These are phyloP conservation scores for Agrilus mali DNA, from an alignment of 2,888 invertebrate genomes.

Conservation along the genomic window DNA sequence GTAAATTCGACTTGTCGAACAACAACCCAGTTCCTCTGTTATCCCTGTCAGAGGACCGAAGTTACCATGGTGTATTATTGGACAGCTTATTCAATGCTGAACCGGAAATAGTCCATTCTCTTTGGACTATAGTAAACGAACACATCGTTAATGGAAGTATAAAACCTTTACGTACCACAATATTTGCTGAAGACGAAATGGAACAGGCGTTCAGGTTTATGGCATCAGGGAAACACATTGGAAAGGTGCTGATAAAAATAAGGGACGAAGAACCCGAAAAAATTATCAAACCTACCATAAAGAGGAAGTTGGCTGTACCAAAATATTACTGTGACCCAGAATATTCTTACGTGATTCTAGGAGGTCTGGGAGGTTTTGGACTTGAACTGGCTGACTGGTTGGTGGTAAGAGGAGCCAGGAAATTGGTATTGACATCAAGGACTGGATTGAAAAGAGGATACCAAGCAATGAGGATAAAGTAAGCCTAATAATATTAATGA, in stretches of 20 bases:
- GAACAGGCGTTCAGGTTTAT: conserved; percentile 60
- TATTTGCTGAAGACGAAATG: conserved; percentile 51
- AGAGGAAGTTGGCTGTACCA: conserved; percentile 13
- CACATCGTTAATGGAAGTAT: conserved; percentile 53
- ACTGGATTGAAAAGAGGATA: conserved; percentile 71
- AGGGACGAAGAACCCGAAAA: conserved; percentile 26
- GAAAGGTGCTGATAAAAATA: conserved; percentile 46
- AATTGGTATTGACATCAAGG: conserved; percentile 69
- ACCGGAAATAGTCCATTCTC: conserved; percentile 34
- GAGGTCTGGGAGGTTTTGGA: conserved; percentile 87
- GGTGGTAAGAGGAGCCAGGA: conserved; percentile 65
- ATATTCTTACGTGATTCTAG: conserved; percentile 49
- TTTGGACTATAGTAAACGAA: conserved; percentile 34
- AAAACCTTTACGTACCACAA: conserved; percentile 50
- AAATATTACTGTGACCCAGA: conserved; percentile 42
- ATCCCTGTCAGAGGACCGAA: conserved; percentile 55
- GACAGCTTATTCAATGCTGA: conserved; percentile 46
- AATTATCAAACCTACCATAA: conserved; percentile 23
- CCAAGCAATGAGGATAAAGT: conserved; percentile 61
- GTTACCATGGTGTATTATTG: conserved; percentile 67
- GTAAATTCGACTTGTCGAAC: conserved; percentile 66
- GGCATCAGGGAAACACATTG: conserved; percentile 65
- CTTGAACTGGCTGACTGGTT: conserved; percentile 82
- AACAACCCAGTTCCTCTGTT: conserved; percentile 54
- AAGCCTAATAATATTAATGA: conserved; percentile 9